Conservation (phyloP, 2,113 vertebrate species). For the Clarias gariepinus region DNA sequence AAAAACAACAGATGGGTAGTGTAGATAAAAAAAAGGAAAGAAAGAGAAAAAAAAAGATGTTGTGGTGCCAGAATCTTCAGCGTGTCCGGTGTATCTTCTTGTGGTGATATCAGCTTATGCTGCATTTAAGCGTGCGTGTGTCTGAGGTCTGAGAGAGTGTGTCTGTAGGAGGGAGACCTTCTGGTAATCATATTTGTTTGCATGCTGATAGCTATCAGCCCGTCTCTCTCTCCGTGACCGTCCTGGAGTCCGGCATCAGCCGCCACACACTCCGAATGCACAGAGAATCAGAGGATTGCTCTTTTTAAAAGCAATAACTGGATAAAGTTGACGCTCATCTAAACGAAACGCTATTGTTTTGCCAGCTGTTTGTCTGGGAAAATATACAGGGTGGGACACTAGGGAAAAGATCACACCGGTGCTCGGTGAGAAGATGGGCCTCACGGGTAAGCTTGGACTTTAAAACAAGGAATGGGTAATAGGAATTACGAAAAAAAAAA, state of each 20-base stretch:
- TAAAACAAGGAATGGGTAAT: too few relatives aligned
- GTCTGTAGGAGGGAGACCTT: background rate
- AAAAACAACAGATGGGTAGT: background rate
- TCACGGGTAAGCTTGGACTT: too few relatives aligned
- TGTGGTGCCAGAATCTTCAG: background rate
- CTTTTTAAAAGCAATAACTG: background rate
- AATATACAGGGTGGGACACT: too few relatives aligned
- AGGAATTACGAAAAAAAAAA: too few relatives aligned
- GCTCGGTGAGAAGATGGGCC: too few relatives aligned
- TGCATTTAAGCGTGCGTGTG: background rate
- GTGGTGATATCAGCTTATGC: background rate
- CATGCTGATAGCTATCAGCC: background rate
- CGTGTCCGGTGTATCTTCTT: conserved; percentile 1
- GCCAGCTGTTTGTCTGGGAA: too few relatives aligned
- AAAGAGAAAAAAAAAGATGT: background rate
- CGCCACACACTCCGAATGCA: background rate
- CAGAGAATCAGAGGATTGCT: background rate
- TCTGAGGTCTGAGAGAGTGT: background rate
- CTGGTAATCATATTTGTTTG: background rate
- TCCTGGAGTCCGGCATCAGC: background rate
- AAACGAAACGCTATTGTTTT: too few relatives aligned
- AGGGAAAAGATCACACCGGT: too few relatives aligned
- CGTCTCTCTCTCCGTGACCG: background rate
- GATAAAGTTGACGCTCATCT: background rate
- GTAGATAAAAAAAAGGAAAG: background rate